phyloP scores from a whole-genome alignment of 2,888 invertebrate genomes.

The Eilema depressum region DNA sequence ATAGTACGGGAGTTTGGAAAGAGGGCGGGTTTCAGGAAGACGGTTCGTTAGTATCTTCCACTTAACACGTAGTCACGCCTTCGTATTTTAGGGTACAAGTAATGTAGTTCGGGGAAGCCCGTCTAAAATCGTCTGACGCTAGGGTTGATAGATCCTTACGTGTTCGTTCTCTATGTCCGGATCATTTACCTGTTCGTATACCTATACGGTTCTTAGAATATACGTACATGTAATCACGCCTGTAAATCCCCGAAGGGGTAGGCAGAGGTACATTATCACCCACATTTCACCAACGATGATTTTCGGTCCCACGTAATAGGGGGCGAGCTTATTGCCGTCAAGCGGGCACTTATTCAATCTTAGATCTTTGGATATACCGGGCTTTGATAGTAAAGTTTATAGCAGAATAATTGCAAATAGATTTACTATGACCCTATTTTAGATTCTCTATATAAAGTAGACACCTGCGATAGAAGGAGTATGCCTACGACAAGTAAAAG shows the following conservation, averaged over 20 bases:
- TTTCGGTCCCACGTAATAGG: no score
- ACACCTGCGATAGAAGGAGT: neutral
- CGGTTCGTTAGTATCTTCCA: conserved; percentile 70
- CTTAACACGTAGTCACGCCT: conserved; percentile 77
- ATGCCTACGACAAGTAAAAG: neutral
- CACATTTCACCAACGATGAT: no score
- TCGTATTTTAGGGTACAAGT: conserved; percentile 70
- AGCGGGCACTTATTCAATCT: no score
- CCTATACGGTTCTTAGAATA: conserved; percentile 35
- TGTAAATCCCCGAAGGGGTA: no score
- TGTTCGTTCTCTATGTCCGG: conserved; percentile 54
- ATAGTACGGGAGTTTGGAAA: conserved; percentile 69
- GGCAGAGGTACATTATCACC: no score
- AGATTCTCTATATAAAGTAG: no score
- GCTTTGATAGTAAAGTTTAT: conserved; percentile 23
- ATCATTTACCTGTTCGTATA: conserved; percentile 20
- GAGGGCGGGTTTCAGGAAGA: conserved; percentile 81
- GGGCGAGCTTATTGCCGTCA: no score
- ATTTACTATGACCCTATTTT: neutral
- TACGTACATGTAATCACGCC: no score
- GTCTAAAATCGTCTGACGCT: conserved; percentile 64
- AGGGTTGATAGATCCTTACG: conserved; percentile 55
- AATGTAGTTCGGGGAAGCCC: conserved; percentile 83
- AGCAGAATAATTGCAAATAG: neutral
- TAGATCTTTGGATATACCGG: no score